Base-by-base conservation (phyloP, 2,113 vertebrate species). In the Patagioenas fasciata region DNA sequence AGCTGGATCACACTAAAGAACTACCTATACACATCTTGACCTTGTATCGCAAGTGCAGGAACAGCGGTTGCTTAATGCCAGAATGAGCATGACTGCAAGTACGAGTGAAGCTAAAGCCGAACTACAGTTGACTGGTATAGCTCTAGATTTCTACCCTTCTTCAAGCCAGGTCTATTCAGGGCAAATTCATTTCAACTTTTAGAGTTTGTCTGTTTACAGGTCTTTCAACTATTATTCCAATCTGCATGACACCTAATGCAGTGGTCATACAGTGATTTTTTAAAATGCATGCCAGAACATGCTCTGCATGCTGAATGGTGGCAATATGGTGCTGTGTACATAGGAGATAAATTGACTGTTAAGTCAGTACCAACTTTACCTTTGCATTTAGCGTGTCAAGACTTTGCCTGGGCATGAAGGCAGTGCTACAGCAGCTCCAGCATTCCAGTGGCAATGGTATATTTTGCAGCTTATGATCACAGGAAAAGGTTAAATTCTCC, bases 351-450 rank as follows among this genome's bases (percentile, higher is more conserved):
- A 56, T 25, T 48, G 25, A 26, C 58, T 57, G 29, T 6, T 65
- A 81, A 58, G 8, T 54, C 69, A 50, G 31, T 36, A 29, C 25
- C 61, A 47, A 14, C 56, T 53, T 70, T 26, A 44, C 48, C 36
- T 50, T 74, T 40, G 6, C n/a, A 6, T 89, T 71, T 79, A 85
- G 21, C 31, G 42, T 21, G 56, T 36, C 24, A n/a, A 36, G 31
- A 40, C 19, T 10, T 19, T 47, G 56, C 23, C 21, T 32, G 23
- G 56, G 23, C 38, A 66, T 81, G 20, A 66, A 87, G 7, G 18
- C 26, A 44, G 31, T 6, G 13, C 1, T 2, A 42, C 0, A 1
- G n/a, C 48, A 72, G 54, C 44, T 53, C 13, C 13, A 32, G 34
- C n/a, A 48, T 85, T 74, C 47, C 31, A 24, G 36, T 1, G 0